A percentile compares a stretch with the other conserved stretches of the same genome.
Evolutionary conservation across 2,888 invertebrate genomes (phyloP).

Genomic region (Ischnus inquisitorius): DNA sequence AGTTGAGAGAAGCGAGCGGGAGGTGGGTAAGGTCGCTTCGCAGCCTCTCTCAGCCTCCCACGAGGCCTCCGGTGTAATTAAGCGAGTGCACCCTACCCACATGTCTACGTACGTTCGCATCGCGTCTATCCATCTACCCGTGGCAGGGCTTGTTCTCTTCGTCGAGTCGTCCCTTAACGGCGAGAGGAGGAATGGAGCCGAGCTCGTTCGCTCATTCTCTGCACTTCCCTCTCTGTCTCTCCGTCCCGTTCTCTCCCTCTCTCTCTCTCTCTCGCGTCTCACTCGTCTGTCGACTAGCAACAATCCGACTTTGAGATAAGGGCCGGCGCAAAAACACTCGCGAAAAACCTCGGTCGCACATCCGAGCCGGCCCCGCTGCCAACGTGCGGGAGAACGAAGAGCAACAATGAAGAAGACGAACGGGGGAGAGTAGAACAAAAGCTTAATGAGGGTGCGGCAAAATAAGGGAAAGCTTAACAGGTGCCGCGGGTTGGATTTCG

Average conservation of each 20-base stretch:
- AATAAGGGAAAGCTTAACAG: conserved; percentile 1
- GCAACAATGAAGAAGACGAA: conserved; percentile 1
- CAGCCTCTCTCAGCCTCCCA: conserved; percentile 83
- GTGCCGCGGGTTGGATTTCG: conserved; percentile 1
- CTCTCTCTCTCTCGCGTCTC: conserved; percentile 53
- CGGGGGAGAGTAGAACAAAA: conserved; percentile 22
- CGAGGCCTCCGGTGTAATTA: conserved; percentile 84
- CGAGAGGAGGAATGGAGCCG: conserved; percentile 63
- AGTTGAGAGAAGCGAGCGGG: conserved; percentile 68
- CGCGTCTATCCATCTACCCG: conserved; percentile 83
- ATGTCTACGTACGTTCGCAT: conserved; percentile 84
- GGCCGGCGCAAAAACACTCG: conserved; percentile 78
- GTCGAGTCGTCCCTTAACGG: conserved; percentile 68
- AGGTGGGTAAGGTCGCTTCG: conserved; percentile 81
- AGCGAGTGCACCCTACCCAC: conserved; percentile 85
- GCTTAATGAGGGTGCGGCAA: conserved; percentile 52
- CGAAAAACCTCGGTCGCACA: conserved; percentile 72
- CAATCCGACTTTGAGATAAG: conserved; percentile 74
- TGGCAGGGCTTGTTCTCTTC: conserved; percentile 77
- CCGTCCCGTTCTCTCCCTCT: conserved; percentile 34
- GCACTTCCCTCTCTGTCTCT: conserved; percentile 42
- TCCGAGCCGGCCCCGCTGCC: conserved; percentile 21
- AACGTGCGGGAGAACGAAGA: conserved; percentile 26
- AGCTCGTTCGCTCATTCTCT: conserved; percentile 44
- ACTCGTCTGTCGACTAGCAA: conserved; percentile 43